Evolutionary conservation across 2,113 vertebrate species (phyloP), one percentile per base, ranked within the genome.

Genomic region (Suncus etruscus): DNA sequence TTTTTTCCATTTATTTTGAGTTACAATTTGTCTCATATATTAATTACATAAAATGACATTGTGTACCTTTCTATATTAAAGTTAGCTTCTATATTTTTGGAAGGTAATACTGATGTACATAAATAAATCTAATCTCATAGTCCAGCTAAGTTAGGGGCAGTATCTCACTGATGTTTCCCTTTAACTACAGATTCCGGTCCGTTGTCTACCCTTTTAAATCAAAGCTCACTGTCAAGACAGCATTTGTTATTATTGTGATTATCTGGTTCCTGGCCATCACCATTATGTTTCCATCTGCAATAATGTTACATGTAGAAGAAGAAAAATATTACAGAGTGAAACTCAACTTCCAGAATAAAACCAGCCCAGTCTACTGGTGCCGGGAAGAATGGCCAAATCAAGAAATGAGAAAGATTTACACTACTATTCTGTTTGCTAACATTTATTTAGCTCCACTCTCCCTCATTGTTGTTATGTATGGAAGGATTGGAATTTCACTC

Each of bases 381-480:
- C 96, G 97, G 16, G 99, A 99, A 95, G 98, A 98, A 90, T 99
- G 99, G 99, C 99, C 99, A 0, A 97, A 98, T 84, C 98, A 97
- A 0, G 98, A 96, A 5, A 99, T 99, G 99, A 98, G 98, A 47
- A 99, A 98, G 96, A 97, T 99, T 50, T 99, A 99, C 73, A 99
- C 99, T 0, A 99, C 98, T 0, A 98, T 99, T 29, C 97, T 99
- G 9, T 99, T 99, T 89, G 98, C 98, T 39, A 99, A 98, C 58
- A 98, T 99, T 93, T 99, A 99, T 84, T 97, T 99, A 68, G 98
- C 98, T 0, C 99, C 99, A 0, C 97, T 99, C 1, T 98, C 97
- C 0, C 98, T 99, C 93, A 99, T 99, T 0, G 97, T 98, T 0
- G 94, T 98, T 94, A 99, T 98, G 99, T 99, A 99, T 0, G 97